Base-by-base conservation (phyloP, 2,888 invertebrate species). In the Bellardia pandia region DNA sequence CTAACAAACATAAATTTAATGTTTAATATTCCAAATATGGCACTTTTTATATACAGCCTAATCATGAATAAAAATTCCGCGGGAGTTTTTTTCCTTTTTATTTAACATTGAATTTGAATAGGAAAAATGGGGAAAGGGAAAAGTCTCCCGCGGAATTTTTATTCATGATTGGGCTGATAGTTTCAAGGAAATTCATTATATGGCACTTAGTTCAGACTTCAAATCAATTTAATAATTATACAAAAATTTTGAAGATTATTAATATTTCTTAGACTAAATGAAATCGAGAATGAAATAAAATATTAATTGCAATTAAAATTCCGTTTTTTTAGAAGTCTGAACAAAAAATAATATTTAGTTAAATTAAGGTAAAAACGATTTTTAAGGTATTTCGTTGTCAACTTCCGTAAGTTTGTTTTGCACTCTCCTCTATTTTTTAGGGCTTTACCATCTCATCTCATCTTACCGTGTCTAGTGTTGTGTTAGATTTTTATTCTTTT, bases 401-500 rank as follows among this genome's bases (percentile, higher is more conserved):
- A 66, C 51, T 23, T 77, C 33, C 16, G 16, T 51, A 11, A 53
- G 42, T 68, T 68, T 51, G 56, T 23, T 72, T 45, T 48, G 11
- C 42, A 23, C 51, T 40, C 45, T 11, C 51, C 53, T 30, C 56
- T 64, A 1, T 4, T 64, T 23, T 33, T 8, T 1, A 23, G 23
- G 23, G 23, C 23, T 23, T 23, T 23, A 23, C 23, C 23, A 23
- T 23, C 23, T 23, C 23, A 23, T 23, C 0, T 60, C 60, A 60
- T 48, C 33, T 58, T 3, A 13, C 13, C 14, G 3, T 83, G 42
- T 58, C 88, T 81, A 92, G 85, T 92, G 92, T 75, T 91, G 90
- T 11, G 92, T 92, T 51, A 92, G 88, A 77, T 92, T 92, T 89
- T 91, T 91, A 88, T 93, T 92, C 74, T 91, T 92, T 88, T 92